Base-by-base conservation (phyloP, 2,113 vertebrate species). In the Onychostruthus taczanowskii region DNA sequence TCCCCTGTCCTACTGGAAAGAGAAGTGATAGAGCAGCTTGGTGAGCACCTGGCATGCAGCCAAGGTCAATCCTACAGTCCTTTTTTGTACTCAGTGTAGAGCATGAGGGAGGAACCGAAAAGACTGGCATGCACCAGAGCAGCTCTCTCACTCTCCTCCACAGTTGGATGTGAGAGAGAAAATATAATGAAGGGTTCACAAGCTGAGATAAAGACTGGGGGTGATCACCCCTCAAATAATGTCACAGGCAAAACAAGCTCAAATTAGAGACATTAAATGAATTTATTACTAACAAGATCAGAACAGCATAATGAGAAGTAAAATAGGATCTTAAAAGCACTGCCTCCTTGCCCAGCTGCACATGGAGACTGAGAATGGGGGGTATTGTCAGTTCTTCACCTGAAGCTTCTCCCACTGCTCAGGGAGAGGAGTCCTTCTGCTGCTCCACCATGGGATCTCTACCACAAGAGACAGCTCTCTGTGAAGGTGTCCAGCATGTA, bases 331-430 rank as follows among this genome's bases (percentile, higher is more conserved):
- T n/a, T 49, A 49, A 49, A 56, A 75, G 16, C 13, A 17, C 20
- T 41, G 4, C 2, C 12, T 47, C n/a, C 6, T 74, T 6, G 8
- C 24, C 20, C 20, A 66, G 24, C 3, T 14, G 20, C 0, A 2
- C 30, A 41, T 10, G 10, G 35, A 35, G 6, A 30, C 5, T 35
- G 35, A 30, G 43, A 67, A 21, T 43, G 8, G 20, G 21, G 5
- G 4, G 11, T 35, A n/a, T 49, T 30, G 20, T 3, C 52, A 21
- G 20, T 43, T 49, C 30, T 28, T 49, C 30, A 49, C 20, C 24
- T 0, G 0, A 31, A 13, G 20, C 13, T 30, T 58, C 70, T 43
- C 62, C 10, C 2, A 2, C 24, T 43, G 13, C 35, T 67, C 24
- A 67, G 35, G 7, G 7, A 11, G 7, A 35, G 52, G 30, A 58